phyloP scores from a whole-genome alignment of 2,797 vertebrate species.

The Melanotaenia parkinsoni region DNA sequence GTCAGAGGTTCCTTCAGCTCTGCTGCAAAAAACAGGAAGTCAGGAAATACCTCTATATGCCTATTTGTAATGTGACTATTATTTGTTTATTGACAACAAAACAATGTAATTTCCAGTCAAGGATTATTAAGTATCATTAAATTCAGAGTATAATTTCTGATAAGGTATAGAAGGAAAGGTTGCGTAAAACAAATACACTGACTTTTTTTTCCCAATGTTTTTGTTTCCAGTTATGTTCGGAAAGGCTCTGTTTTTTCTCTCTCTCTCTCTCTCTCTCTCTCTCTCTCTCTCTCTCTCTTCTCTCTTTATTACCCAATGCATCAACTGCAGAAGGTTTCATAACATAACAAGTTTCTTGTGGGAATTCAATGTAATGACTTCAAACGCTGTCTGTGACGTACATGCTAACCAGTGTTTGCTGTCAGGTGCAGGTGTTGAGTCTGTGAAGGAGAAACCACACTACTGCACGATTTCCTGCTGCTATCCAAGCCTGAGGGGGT shows the following conservation, averaged over 20 bases:
- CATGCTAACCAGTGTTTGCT: constrained; percentile 59
- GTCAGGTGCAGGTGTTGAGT: constrained; percentile 75
- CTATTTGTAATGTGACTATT: not conserved
- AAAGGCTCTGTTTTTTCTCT: not conserved
- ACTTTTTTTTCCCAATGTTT: not conserved
- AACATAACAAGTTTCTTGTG: constrained; percentile 18
- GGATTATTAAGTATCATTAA: not conserved
- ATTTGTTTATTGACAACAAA: not conserved
- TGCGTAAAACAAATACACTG: not conserved
- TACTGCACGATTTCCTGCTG: constrained; percentile 75
- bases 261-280: not conserved
- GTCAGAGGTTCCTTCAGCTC: not conserved
- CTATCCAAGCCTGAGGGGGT: constrained; percentile 42
- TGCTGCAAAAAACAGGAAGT: not conserved
- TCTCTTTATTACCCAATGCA: constrained; percentile 13
- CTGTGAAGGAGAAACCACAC: constrained; percentile 76
- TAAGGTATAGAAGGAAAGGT: not conserved
- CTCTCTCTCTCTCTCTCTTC: not conserved
- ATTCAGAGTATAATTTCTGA: not conserved
- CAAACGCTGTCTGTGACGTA: constrained; percentile 51
- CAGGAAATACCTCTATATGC: not conserved
- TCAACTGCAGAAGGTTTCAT: constrained; percentile 43
- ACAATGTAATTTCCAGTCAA: not conserved
- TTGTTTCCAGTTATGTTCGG: constrained; percentile 57
- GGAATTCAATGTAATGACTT: constrained; percentile 39